These are phyloP conservation scores for Neopipo cinnamomea DNA, from an alignment of 2,113 vertebrate species.

Conservation along the genomic window DNA sequence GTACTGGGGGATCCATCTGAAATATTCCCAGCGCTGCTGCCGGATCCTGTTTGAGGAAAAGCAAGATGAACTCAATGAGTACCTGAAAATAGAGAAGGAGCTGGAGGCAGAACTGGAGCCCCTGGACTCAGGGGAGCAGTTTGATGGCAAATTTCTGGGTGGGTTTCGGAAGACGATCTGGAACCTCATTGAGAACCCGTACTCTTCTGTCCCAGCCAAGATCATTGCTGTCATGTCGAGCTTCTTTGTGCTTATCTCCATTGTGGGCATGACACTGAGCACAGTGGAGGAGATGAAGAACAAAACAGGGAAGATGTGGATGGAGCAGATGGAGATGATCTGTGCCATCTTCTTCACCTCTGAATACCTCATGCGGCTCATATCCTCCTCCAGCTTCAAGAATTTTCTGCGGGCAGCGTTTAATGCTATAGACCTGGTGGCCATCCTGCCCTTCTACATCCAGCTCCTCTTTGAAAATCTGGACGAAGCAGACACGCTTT, in stretches of 20 bases:
- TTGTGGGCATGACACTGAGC: slow-evolving; percentile 82
- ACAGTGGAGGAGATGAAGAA: slow-evolving; percentile 82
- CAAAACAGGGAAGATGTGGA: slow-evolving; percentile 68
- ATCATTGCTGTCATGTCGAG: slow-evolving; percentile 79
- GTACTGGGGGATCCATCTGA: slow-evolving; percentile 84
- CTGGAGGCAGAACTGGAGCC: slow-evolving; percentile 79
- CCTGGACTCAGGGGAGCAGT: slow-evolving; percentile 56
- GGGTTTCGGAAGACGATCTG: slow-evolving; percentile 70
- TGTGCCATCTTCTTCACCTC: slow-evolving; percentile 83
- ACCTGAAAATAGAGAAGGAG: slow-evolving; percentile 79
- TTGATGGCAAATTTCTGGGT: slow-evolving; percentile 77
- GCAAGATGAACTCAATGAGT: slow-evolving; percentile 78
- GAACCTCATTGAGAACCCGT: slow-evolving; percentile 82
- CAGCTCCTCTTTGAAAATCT: slow-evolving; percentile 84
- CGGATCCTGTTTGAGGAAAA: slow-evolving; percentile 82
- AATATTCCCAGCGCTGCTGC: slow-evolving; percentile 79
- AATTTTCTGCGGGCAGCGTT: slow-evolving; percentile 75
- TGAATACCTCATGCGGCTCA: slow-evolving; percentile 78
- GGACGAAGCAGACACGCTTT: slow-evolving; percentile 69
- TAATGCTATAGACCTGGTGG: slow-evolving; percentile 83
- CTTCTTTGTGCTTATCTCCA: slow-evolving; percentile 82
- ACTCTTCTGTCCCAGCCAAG: slow-evolving; percentile 78
- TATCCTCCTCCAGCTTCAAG: slow-evolving; percentile 71
- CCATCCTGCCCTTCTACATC: slow-evolving; percentile 88
- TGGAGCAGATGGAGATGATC: slow-evolving; percentile 78